Base-by-base conservation (phyloP, 2,888 invertebrate genomes). In the Agriopis leucophaearia region DNA sequence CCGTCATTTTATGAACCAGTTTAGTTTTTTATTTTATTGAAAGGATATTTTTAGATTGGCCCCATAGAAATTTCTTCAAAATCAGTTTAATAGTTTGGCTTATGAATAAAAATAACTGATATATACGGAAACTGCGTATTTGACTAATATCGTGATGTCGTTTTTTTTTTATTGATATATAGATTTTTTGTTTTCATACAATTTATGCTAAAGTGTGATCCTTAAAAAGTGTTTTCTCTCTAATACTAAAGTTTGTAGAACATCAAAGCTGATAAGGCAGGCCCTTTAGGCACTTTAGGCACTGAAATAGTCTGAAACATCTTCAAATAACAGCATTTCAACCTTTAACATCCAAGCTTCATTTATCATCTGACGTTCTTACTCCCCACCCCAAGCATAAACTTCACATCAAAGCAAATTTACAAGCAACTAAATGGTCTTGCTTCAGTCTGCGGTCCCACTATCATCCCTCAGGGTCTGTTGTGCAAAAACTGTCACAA, bases 401-500 rank as follows among this genome's bases (percentile, higher is more conserved):
- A 50, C 50, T 42, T 59, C 42, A 59, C 50, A 50, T 59, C 59
- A 59, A 59, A 59, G 58, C 5, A 45, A 13, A 42, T 52, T 58
- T 57, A 52, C 62, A 63, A 54, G 52, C 57, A 27, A 58, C 27
- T 58, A 66, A 62, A 58, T 18, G 36, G 36, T 16, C 52, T 45
- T 13, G 38, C 42, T 59, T 35, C 47, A 38, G 36, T 58, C 51
- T 36, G 42, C 40, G 54, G 27, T 45, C 13, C 16, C 66, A 67
- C 66, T 67, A 67, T 61, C 56, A 44, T 54, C 58, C 67, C 68
- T 56, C 50, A 59, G 64, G 68, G 68, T 60, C 55, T 48, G 16
- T 42, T 48, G 48, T 55, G 68, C 68, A 68, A 68, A 68, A 68
- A 68, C 59, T 68, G 68, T 68, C 59, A 42, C 58, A 64, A 60